Conservation (phyloP, 2,797 vertebrate species). For the Mastacembelus armatus region DNA sequence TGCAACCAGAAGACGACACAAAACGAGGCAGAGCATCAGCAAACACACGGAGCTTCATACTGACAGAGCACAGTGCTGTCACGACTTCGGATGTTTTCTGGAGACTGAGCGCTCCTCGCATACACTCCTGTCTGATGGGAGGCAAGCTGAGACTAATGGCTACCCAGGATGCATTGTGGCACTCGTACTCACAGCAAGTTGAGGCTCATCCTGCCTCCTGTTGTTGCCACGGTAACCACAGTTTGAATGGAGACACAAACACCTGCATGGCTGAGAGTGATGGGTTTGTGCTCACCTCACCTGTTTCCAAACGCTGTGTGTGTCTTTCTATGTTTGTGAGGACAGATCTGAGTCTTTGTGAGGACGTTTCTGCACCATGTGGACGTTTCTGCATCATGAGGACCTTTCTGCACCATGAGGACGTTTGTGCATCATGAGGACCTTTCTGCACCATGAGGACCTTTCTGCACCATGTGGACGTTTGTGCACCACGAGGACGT, state of each 20-base stretch:
- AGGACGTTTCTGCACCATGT: too few species aligned
- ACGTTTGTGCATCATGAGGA: too few species aligned
- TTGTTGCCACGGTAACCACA: constrained; percentile 51
- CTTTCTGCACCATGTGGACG: too few species aligned
- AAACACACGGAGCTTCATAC: too few species aligned
- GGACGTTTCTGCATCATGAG: too few species aligned
- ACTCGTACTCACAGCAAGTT: constrained; percentile 18
- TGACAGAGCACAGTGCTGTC: neutral
- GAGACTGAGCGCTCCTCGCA: neutral
- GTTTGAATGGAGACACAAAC: constrained; percentile 42
- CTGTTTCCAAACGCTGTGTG: neutral
- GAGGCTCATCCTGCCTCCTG: constrained; percentile 34
- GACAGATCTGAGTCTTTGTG: neutral
- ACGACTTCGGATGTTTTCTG: neutral
- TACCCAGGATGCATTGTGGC: constrained; percentile 53
- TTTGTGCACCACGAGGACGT: too few species aligned
- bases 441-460: too few species aligned
- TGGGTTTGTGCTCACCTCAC: constrained; percentile 24
- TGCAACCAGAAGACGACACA: too few species aligned
- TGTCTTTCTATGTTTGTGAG: neutral
- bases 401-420: too few species aligned
- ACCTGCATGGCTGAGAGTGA: constrained; percentile 33
- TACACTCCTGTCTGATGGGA: constrained; percentile 17
- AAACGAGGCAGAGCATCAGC: too few species aligned
- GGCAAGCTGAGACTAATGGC: constrained; percentile 36